phyloP scores from a whole-genome alignment of 2,113 vertebrate species.

The Catagonus wagneri region DNA sequence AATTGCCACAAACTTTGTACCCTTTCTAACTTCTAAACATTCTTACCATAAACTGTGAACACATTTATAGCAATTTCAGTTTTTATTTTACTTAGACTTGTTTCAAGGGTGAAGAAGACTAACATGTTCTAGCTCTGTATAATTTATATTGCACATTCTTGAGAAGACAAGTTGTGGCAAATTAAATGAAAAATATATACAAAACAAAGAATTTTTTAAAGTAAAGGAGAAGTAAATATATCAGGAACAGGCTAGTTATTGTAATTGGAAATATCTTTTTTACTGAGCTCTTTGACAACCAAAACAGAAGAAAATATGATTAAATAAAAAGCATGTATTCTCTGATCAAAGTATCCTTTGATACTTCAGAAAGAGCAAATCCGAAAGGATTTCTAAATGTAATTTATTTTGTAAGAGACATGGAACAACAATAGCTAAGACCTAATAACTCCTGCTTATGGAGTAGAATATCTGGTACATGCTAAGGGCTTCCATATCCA shows the following conservation, averaged over 20 bases:
- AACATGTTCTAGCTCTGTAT: not conserved
- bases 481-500: no score
- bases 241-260: not conserved
- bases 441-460: not conserved
- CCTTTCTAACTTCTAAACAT: not conserved
- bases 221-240: not conserved
- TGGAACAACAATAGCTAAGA: not conserved
- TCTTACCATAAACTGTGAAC: not conserved
- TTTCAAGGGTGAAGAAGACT: not conserved
- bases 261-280: not conserved
- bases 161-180: not conserved
- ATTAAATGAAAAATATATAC: not conserved
- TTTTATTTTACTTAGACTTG: not conserved
- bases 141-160: not conserved
- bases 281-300: not conserved
- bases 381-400: not conserved
- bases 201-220: not conserved
- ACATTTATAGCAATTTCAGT: not conserved
- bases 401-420: not conserved
- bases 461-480: not conserved
- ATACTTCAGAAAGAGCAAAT: not conserved
- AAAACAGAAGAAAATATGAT: not conserved
- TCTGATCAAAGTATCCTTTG: not conserved
- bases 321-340: constrained; percentile 23
- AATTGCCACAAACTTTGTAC: not conserved